Evolutionary conservation across 2,113 vertebrate genomes (phyloP).

Genomic region (Acinonyx jubatus): DNA sequence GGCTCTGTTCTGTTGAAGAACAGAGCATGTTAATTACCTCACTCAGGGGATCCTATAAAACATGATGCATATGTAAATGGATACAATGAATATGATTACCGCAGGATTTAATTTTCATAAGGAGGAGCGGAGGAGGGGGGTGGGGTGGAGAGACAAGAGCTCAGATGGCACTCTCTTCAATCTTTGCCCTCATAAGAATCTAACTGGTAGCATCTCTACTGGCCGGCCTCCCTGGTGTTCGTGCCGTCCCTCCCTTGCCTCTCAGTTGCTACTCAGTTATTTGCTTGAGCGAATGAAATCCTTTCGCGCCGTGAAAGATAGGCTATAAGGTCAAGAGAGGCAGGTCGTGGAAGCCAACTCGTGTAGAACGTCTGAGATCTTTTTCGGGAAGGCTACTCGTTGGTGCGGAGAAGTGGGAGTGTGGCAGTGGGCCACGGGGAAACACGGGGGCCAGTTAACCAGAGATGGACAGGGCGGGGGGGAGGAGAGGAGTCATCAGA

Average conservation of each 20-base stretch:
- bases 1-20: not conserved
- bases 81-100: not conserved
- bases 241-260: accelerated
- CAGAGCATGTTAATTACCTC: conserved; percentile 28
- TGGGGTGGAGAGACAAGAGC: not conserved
- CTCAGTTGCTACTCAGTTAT: not conserved
- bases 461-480: not conserved
- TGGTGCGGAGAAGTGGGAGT: not conserved
- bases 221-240: not conserved
- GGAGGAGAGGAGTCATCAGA: not conserved
- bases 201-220: accelerated
- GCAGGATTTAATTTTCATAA: conserved; percentile 26
- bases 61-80: conserved; percentile 36
- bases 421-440: not conserved
- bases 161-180: not conserved
- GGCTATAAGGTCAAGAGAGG: not conserved
- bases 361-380: not conserved
- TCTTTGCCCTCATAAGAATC: no score
- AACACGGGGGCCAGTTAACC: not conserved
- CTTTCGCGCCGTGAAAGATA: not conserved
- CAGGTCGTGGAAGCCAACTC: not conserved
- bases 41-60: conserved; percentile 27
- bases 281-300: not conserved
- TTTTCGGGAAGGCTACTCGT: not conserved
- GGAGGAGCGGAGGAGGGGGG: not conserved